A percentile compares a stretch with the other conserved stretches of the same genome.
These are phyloP conservation scores for Crossoptilon crossoptilon DNA, from an alignment of 2,797 vertebrate genomes.

Conservation along the genomic window DNA sequence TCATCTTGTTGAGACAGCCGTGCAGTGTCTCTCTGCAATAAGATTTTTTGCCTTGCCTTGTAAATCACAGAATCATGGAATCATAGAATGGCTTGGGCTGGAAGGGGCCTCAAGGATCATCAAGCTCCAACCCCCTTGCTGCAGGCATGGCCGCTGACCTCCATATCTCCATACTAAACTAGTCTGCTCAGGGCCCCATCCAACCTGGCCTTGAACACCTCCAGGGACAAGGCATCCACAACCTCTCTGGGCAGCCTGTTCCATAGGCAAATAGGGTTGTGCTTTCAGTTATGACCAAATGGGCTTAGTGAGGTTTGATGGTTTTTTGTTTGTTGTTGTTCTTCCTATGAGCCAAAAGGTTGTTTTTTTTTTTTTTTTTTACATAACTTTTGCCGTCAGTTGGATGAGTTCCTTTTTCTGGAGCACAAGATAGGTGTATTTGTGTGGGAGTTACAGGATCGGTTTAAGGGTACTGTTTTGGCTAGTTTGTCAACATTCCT, in stretches of 20 bases:
- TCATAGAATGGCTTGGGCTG: too few species aligned
- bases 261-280: background rate
- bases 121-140: too few species aligned
- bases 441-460: background rate
- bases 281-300: background rate
- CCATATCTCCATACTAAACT: too few species aligned
- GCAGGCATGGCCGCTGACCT: too few species aligned
- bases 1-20: background rate
- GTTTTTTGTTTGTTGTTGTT: background rate
- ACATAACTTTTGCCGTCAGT: background rate
- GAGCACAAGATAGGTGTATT: background rate
- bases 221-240: too few species aligned
- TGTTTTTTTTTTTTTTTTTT: background rate
- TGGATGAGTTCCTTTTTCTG: background rate
- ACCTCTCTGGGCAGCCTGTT: too few species aligned
- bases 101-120: too few species aligned
- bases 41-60: background rate
- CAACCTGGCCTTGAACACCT: too few species aligned
- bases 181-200: too few species aligned
- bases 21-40: background rate
- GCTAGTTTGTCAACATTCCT: background rate
- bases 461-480: background rate
- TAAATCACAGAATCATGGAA: background rate
- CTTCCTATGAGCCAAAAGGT: rapidly evolving
- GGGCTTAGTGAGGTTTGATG: background rate